Percentiles rank a stretch among this genome's conserved stretches.
phyloP scores from a whole-genome alignment of 2,113 vertebrate genomes.

The Hassar affinis region DNA sequence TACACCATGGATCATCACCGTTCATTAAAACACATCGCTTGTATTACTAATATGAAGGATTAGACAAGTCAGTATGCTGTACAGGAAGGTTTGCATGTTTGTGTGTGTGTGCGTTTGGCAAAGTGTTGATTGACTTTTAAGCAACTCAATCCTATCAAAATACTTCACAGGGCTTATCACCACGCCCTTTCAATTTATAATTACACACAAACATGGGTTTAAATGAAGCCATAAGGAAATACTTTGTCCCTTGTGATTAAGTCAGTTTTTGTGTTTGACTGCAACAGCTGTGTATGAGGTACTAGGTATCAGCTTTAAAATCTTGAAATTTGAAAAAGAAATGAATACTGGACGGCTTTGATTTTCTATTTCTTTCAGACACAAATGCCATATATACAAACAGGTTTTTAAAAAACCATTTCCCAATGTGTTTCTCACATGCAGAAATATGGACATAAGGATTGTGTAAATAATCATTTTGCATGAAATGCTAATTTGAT shows the following conservation, averaged over 20 bases:
- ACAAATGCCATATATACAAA: neutral
- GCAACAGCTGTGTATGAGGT: conserved; percentile 10
- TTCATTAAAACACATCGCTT: conserved; percentile 20
- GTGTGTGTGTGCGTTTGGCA: neutral
- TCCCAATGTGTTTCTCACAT: neutral
- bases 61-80: neutral
- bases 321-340: neutral
- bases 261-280: conserved; percentile 16
- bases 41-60: neutral
- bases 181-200: neutral
- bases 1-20: conserved; percentile 3
- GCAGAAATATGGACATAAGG: neutral
- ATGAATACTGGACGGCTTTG: neutral
- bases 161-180: neutral
- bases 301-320: neutral
- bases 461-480: neutral
- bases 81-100: neutral
- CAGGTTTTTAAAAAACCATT: neutral
- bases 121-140: neutral
- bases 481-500: neutral
- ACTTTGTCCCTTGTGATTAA: neutral
- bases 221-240: neutral
- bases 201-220: neutral
- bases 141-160: neutral
- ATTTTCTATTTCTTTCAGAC: neutral